Percentiles rank a stretch among this genome's conserved stretches.
phyloP scores from a whole-genome alignment of 2,113 vertebrate genomes.

The Mastomys natalensis region DNA sequence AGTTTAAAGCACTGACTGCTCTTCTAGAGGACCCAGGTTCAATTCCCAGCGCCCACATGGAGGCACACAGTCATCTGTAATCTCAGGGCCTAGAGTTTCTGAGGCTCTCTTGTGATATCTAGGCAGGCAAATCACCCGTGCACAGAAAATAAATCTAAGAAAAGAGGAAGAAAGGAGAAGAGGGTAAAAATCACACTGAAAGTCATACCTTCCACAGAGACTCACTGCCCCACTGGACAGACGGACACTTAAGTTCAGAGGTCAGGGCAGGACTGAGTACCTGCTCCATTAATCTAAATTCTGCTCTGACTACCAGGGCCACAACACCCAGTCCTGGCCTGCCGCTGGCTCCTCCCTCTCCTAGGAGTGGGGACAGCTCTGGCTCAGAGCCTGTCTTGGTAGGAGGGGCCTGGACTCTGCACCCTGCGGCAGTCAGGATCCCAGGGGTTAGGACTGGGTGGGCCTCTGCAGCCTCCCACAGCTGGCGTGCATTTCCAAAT shows the following conservation, averaged over 20 bases:
- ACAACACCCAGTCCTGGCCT: background rate
- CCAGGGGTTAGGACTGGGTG: background rate
- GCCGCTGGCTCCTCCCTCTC: background rate
- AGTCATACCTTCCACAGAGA: rapidly evolving
- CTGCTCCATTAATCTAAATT: background rate
- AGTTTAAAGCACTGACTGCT: background rate
- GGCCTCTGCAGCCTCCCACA: background rate
- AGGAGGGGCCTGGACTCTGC: rapidly evolving
- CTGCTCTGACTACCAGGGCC: background rate
- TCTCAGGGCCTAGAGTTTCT: background rate
- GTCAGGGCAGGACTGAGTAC: too few relatives aligned
- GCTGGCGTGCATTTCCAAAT: background rate
- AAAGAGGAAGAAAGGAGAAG: background rate
- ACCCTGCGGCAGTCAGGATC: background rate
- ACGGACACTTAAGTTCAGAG: background rate
- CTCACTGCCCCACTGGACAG: background rate
- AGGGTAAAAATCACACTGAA: background rate
- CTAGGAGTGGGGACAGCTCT: rapidly evolving
- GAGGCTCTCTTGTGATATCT: background rate
- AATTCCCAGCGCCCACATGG: background rate
- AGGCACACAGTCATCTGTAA: background rate
- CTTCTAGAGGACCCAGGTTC: background rate
- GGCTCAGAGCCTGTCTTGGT: background rate
- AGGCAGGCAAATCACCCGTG: background rate
- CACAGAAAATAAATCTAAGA: background rate